These are phyloP conservation scores for Clarias fuscus DNA, from an alignment of 2,797 vertebrate genomes.

Conservation along the genomic window DNA sequence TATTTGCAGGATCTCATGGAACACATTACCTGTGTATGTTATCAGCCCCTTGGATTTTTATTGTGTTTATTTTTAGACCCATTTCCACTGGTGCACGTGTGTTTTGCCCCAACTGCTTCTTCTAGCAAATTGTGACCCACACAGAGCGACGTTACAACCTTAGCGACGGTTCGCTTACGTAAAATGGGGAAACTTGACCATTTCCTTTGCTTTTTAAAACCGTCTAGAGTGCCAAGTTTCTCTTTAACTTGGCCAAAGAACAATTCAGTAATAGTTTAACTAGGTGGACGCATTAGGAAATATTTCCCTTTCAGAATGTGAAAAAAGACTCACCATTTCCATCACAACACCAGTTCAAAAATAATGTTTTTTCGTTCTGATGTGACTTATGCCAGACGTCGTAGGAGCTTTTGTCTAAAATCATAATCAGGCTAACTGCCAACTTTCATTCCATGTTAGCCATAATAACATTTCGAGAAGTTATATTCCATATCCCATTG, in stretches of 20 bases:
- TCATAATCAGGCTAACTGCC: neutral
- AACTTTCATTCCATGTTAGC: neutral
- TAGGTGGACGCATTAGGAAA: neutral
- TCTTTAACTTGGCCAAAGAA: neutral
- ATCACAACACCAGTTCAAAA: neutral
- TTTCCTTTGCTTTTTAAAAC: neutral
- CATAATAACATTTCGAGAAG: neutral
- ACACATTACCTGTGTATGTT: conserved; percentile 68
- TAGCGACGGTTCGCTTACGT: neutral
- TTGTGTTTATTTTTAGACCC: conserved; percentile 65
- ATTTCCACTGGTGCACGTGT: conserved; percentile 61
- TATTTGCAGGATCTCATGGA: conserved; percentile 70
- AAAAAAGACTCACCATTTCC: neutral
- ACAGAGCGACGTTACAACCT: conserved; percentile 3
- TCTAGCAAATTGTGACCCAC: conserved; percentile 45
- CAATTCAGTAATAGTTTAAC: neutral
- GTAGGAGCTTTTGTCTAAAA: neutral
- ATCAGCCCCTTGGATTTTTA: conserved; percentile 64
- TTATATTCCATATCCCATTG: conserved; percentile 14
- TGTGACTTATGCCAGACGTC: neutral
- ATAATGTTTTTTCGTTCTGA: neutral
- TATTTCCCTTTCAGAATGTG: neutral
- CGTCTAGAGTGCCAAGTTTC: neutral
- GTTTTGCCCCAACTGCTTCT: conserved; percentile 42
- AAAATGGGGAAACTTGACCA: neutral